phyloP scores from a whole-genome alignment of 2,113 vertebrate genomes.

The Turnix velox region DNA sequence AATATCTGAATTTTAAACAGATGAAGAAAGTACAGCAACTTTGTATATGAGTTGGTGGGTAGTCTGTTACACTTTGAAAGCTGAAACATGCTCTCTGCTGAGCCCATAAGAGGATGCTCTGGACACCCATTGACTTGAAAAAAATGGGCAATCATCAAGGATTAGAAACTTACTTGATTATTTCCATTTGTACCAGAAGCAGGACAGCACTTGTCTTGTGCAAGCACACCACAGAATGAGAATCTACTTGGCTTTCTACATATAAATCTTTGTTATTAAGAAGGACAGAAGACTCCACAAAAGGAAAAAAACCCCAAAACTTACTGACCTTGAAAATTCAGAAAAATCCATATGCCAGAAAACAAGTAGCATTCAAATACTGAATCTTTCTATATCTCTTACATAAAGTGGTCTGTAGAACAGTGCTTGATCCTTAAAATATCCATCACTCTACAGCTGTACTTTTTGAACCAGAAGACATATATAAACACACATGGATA shows the following conservation, averaged over 20 bases:
- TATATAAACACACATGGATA: background rate
- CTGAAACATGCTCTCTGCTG: background rate
- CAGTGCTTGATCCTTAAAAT: background rate
- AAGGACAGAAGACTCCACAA: background rate
- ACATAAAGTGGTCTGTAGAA: background rate
- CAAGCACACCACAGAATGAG: background rate
- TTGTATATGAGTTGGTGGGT: background rate
- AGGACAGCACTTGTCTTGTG: background rate
- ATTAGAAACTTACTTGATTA: background rate
- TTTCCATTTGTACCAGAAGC: background rate
- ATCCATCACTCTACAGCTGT: background rate
- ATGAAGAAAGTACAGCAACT: background rate
- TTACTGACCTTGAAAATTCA: background rate
- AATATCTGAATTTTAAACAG: conserved; percentile 14
- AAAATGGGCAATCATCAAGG: background rate
- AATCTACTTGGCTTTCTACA: background rate
- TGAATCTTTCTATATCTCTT: background rate
- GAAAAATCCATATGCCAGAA: background rate
- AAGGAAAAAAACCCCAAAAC: background rate
- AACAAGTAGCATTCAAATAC: background rate
- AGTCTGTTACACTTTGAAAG: background rate
- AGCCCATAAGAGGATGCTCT: background rate
- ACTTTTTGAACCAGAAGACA: background rate
- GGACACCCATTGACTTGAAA: conserved; percentile 26
- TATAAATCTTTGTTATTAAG: background rate